Conservation (phyloP, 1,140 invertebrate species). For the Drosophila subobscura region DNA sequence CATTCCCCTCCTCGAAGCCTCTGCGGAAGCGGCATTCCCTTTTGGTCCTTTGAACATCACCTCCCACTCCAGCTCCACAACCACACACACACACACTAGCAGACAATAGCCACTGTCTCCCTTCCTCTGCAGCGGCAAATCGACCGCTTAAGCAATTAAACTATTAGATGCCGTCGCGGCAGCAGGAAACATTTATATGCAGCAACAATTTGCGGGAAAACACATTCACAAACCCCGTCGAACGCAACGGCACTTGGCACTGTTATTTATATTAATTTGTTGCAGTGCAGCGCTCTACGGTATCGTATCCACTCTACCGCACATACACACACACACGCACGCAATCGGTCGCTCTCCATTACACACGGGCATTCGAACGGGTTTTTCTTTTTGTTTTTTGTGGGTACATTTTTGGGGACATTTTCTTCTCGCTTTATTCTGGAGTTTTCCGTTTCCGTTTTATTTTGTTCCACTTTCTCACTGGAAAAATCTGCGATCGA, state of each 20-base stretch:
- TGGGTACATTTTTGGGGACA: background rate
- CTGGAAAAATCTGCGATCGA: constrained; percentile 50
- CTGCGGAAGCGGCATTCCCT: background rate
- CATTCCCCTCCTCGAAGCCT: constrained; percentile 18
- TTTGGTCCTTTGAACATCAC: constrained; percentile 21
- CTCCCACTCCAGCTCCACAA: constrained; percentile 26
- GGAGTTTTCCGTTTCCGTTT: constrained; percentile 4
- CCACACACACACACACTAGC: constrained; percentile 17
- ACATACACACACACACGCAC: constrained; percentile 14
- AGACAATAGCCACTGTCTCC: constrained; percentile 30
- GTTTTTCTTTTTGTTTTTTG: constrained; percentile 14
- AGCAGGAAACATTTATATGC: constrained; percentile 64
- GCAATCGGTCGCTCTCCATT: constrained; percentile 13
- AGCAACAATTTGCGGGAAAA: constrained; percentile 37
- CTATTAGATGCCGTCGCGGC: constrained; percentile 51
- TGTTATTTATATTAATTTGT: constrained; percentile 45
- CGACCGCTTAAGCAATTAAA: constrained; percentile 49
- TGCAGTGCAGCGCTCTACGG: constrained; percentile 11
- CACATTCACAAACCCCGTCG: constrained; percentile 13
- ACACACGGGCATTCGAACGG: constrained; percentile 38
- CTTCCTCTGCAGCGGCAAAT: constrained; percentile 49
- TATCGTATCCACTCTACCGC: constrained; percentile 16
- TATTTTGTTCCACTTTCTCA: constrained; percentile 44
- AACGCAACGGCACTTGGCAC: constrained; percentile 38
- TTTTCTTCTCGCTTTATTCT: constrained; percentile 9